Percentiles rank a stretch among this genome's conserved stretches.
Evolutionary conservation across 2,113 vertebrate species (phyloP).

Genomic region (Lophotis ruficrista): DNA sequence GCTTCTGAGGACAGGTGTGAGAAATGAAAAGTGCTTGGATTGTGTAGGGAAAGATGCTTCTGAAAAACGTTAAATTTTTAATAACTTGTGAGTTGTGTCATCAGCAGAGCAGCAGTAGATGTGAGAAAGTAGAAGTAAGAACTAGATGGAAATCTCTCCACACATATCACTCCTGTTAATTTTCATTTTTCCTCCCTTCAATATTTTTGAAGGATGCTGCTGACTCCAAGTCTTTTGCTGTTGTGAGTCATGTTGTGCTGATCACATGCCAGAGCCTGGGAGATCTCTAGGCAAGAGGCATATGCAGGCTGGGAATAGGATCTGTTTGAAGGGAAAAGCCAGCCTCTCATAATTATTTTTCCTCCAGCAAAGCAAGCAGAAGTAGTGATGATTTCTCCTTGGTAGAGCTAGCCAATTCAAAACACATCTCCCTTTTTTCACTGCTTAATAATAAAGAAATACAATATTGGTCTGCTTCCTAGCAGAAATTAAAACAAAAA

Average conservation of each 20-base stretch:
- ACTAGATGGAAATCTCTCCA: slow-evolving; percentile 2
- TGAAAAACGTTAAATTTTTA: slow-evolving; percentile 56
- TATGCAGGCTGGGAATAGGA: not conserved
- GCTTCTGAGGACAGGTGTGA: slow-evolving; percentile 31
- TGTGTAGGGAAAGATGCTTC: not conserved
- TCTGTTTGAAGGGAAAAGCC: not conserved
- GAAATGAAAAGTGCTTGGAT: slow-evolving; percentile 32
- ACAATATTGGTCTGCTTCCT: not conserved
- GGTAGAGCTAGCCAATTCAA: not conserved
- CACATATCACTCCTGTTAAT: not conserved
- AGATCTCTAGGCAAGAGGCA: not conserved
- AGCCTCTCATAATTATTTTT: not conserved
- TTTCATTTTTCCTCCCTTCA: not conserved
- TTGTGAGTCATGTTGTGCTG: not conserved
- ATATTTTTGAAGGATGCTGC: slow-evolving; percentile 26
- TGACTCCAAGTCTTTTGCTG: slow-evolving; percentile 25
- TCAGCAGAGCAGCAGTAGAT: slow-evolving; percentile 36
- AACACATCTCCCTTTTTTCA: not conserved
- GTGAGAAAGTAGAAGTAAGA: slow-evolving; percentile 10
- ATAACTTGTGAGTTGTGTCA: slow-evolving; percentile 49
- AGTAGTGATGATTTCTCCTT: not conserved
- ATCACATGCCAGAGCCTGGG: not conserved
- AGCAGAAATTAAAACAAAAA: not conserved
- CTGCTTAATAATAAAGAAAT: not conserved
- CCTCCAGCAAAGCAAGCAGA: not conserved